Conservation (phyloP, 1,140 invertebrate species). For the Hypsibius dujardini region DNA sequence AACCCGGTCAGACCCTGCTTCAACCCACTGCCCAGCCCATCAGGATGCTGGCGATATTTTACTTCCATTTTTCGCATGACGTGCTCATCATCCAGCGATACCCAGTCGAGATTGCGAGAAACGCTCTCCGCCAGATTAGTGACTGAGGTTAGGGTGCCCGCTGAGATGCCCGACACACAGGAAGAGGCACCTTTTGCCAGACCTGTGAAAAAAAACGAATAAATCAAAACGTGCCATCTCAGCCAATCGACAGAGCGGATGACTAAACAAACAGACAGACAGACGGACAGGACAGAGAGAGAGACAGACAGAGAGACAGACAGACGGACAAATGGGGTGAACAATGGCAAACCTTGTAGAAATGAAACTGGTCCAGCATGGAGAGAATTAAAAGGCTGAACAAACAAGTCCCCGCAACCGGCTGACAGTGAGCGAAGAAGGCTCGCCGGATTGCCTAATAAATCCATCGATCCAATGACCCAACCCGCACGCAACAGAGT, state of each 20-base stretch:
- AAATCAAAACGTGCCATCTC: too few species aligned
- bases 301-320: too few species aligned
- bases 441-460: constrained; percentile 62
- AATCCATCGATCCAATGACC: constrained; percentile 77
- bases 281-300: neutral
- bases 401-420: constrained; percentile 5
- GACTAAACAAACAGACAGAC: neutral
- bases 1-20: constrained; percentile 66
- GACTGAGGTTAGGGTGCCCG: constrained; percentile 65
- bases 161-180: constrained; percentile 20
- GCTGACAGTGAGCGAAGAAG: constrained; percentile 9
- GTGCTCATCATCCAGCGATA: constrained; percentile 71
- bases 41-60: constrained; percentile 40
- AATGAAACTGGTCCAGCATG: constrained; percentile 12
- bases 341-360: neutral
- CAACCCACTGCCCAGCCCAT: constrained; percentile 61
- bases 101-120: constrained; percentile 69
- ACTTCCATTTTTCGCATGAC: constrained; percentile 46
- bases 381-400: constrained; percentile 3
- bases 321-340: too few species aligned
- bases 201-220: neutral
- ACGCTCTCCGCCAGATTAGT: constrained; percentile 76
- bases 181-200: constrained; percentile 7
- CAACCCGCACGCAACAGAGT: constrained; percentile 74
- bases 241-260: too few species aligned